A percentile compares a stretch with the other conserved stretches of the same genome.
Evolutionary conservation across 2,888 invertebrate species (phyloP).

Genomic region (Cheilosia scutellata): DNA sequence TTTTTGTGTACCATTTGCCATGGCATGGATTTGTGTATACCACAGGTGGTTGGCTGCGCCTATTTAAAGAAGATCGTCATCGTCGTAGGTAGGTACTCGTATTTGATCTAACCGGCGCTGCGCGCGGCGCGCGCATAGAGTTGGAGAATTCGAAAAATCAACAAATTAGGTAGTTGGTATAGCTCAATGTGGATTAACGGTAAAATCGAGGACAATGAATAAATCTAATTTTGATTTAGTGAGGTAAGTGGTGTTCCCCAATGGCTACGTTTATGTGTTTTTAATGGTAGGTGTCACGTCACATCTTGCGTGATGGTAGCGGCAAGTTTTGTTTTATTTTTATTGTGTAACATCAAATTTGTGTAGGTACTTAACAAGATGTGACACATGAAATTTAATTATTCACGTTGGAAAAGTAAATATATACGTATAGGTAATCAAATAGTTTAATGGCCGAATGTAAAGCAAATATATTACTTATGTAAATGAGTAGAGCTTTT

Average conservation of each 20-base stretch:
- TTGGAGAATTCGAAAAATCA: constrained; percentile 21
- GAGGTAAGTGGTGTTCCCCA: neutral
- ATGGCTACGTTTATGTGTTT: neutral
- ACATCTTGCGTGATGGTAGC: neutral
- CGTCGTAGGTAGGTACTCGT: constrained; percentile 7
- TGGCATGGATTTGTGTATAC: too few species aligned
- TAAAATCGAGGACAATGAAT: neutral
- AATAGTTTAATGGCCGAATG: too few species aligned
- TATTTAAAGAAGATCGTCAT: constrained; percentile 5
- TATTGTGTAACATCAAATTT: neutral
- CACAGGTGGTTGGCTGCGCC: constrained; percentile 3
- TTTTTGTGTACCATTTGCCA: neutral
- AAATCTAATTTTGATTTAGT: neutral
- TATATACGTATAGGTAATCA: too few species aligned
- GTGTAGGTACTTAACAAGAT: neutral
- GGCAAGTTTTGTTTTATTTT: neutral
- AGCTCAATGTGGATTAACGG: constrained; percentile 18
- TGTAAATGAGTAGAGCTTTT: too few species aligned
- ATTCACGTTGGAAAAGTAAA: too few species aligned
- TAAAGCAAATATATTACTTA: too few species aligned
- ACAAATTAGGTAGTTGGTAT: neutral
- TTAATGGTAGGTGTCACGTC: neutral
- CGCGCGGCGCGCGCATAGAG: constrained; percentile 7
- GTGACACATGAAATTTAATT: too few species aligned
- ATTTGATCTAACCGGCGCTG: constrained; percentile 35